Percentiles rank a stretch among this genome's conserved stretches.
These are phyloP conservation scores for Palaemon carinicauda DNA, from an alignment of 1,140 invertebrate species.

Conservation along the genomic window DNA sequence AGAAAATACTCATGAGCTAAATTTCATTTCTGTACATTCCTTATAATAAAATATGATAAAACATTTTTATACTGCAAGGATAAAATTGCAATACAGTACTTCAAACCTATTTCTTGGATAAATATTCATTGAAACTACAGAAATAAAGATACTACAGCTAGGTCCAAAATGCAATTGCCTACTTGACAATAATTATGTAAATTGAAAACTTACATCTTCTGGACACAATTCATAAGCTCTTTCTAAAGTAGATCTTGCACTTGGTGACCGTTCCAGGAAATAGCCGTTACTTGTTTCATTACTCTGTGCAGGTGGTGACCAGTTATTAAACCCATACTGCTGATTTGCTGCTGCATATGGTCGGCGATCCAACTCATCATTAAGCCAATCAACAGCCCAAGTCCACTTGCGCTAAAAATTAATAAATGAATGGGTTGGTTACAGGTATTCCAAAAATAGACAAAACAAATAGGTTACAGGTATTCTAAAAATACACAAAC, in stretches of 20 bases:
- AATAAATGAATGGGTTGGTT: constrained; percentile 76
- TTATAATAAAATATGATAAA: no score
- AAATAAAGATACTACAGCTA: no score
- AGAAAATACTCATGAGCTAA: no score
- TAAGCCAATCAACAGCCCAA: constrained; percentile 89
- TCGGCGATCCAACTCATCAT: constrained; percentile 86
- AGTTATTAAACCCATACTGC: constrained; percentile 86
- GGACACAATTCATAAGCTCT: constrained; percentile 83
- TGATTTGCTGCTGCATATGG: constrained; percentile 54
- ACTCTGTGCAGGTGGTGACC: constrained; percentile 92
- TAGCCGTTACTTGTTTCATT: constrained; percentile 96
- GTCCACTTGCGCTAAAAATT: constrained; percentile 88
- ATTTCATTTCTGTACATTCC: no score
- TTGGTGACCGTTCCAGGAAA: constrained; percentile 91
- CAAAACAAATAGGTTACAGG: no score
- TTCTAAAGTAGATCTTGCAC: constrained; percentile 88
- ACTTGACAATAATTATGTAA: not conserved
- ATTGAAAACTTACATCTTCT: constrained; percentile 72
- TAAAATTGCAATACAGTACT: no score
- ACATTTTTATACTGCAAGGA: no score
- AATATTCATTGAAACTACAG: not conserved
- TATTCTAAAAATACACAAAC: no score
- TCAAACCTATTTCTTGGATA: no score
- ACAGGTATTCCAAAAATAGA: no score
- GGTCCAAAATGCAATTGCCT: no score